Evolutionary conservation across 2,888 invertebrate species (phyloP), one percentile per base, ranked within the genome.

Genomic region (Zygaena filipendulae): DNA sequence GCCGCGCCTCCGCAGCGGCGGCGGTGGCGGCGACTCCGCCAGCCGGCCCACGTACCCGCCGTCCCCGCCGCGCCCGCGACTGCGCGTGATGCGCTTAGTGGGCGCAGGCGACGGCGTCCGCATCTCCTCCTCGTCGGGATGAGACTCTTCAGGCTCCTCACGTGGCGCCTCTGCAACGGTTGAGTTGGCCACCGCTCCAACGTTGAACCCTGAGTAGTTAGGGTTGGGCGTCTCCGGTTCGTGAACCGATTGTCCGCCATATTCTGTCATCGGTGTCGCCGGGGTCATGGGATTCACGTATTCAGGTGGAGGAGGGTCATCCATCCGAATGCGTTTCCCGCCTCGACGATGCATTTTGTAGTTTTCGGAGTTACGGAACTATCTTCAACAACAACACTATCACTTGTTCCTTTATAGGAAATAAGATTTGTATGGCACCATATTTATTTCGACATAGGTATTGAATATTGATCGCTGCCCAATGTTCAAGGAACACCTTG

Each of bases 241-340:
- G 36, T 75, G 75, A 4, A 74, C 61, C 0, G 79, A 77, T 34
- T 68, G 74, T 7, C 75, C 81, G 3, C 82, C 82, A 38, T 81
- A 81, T 21, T 84, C 84, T 7, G 82, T 82, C 58, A 79, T 72
- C 2, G 83, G 80, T 21, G 77, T 77, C 3, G 77, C 72, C 22
- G 77, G 77, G 13, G 79, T 77, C 67, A 74, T 69, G 1, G 87
- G 87, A 42, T 87, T 89, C 19, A 92, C 92, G 59, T 91, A 93
- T 57, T 94, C 93, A 34, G 91, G 91, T 27, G 92, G 92, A 34
- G 91, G 91, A 67, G 92, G 92, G 70, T 93, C 93, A 72, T 93
- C 93, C 92, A 95, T 92, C 38, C 94, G 90, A 56, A 94, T 94
- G 43, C 93, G 84, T 80, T 94, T 95, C 44, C 94, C 94, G 53